A percentile compares a stretch with the other conserved stretches of the same genome.
Conservation (phyloP, 2,888 invertebrate species). For the Orthonychiurus folsomi region DNA sequence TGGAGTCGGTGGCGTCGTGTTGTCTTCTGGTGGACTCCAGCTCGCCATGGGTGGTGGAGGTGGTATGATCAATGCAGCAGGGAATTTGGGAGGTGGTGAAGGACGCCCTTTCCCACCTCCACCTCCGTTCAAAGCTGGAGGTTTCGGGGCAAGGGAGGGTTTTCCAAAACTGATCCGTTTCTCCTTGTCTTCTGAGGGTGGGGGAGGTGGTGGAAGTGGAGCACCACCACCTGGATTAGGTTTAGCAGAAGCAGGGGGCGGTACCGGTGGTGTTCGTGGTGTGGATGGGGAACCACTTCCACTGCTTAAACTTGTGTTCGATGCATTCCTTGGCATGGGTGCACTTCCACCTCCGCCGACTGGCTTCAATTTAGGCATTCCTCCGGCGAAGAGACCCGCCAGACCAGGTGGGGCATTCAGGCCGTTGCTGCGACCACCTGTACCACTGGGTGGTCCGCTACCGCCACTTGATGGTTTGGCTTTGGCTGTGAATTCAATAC, state of each 20-base stretch:
- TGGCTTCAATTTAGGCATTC: slow-evolving; percentile 71
- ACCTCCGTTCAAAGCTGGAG: slow-evolving; percentile 14
- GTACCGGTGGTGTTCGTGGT: slow-evolving; percentile 11
- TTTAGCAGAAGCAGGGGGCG: slow-evolving; percentile 20
- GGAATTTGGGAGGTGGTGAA: slow-evolving; percentile 36
- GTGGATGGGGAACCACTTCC: slow-evolving; percentile 8
- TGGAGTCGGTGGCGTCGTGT: slow-evolving; percentile 29
- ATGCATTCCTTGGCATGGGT: slow-evolving; percentile 45
- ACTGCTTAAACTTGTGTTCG: slow-evolving; percentile 18
- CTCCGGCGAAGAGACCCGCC: slow-evolving; percentile 69
- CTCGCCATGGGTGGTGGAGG: slow-evolving; percentile 26
- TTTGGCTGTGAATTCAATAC: not conserved
- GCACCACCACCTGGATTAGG: slow-evolving; percentile 29
- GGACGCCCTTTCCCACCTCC: slow-evolving; percentile 60
- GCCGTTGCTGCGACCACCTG: slow-evolving; percentile 10
- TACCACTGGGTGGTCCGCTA: not conserved
- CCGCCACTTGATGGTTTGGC: not conserved
- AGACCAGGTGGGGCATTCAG: slow-evolving; percentile 45
- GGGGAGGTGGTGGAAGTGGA: slow-evolving; percentile 68
- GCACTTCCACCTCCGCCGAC: slow-evolving; percentile 48
- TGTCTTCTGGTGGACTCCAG: not conserved
- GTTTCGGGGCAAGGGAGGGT: not conserved
- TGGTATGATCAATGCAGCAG: slow-evolving; percentile 35
- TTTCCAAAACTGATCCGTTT: not conserved
- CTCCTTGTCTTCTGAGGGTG: slow-evolving; percentile 55